These are phyloP conservation scores for Cremastobaeus sp. DNA, from an alignment of 2,888 invertebrate species.

Conservation along the genomic window DNA sequence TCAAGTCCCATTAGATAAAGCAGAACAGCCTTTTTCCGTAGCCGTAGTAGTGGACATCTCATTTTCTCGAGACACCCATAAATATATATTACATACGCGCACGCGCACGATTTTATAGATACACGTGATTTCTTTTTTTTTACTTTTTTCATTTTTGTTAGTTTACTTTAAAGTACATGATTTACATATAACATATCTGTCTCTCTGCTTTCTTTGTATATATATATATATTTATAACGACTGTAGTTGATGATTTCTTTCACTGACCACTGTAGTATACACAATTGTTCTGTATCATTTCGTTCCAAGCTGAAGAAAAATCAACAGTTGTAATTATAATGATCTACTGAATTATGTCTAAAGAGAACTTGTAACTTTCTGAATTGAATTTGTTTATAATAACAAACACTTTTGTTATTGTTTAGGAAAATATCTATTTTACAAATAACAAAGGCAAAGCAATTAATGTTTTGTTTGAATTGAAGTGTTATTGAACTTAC, in stretches of 20 bases:
- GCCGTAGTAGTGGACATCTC: constrained; percentile 43
- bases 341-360: neutral
- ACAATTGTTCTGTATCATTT: constrained; percentile 81
- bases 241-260: constrained; percentile 63
- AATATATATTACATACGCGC: constrained; percentile 41
- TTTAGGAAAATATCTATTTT: too few species aligned
- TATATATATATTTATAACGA: constrained; percentile 47
- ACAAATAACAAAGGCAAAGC: too few species aligned
- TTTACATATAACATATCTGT: constrained; percentile 52
- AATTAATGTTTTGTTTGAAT: too few species aligned
- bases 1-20: constrained; percentile 45
- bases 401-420: too few species aligned
- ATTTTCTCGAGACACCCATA: constrained; percentile 6
- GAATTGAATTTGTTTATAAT: neutral
- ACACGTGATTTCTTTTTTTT: constrained; percentile 38
- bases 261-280: constrained; percentile 82
- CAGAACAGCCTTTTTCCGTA: constrained; percentile 57
- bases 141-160: constrained; percentile 48
- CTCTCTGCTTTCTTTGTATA: constrained; percentile 39
- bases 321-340: constrained; percentile 11
- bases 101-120: constrained; percentile 36
- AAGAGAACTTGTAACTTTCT: too few species aligned
- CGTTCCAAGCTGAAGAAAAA: constrained; percentile 84
- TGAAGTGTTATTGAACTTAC: too few species aligned
- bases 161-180: constrained; percentile 59